Conservation (phyloP, 1,140 invertebrate genomes). For the Heliconius nattereri region DNA sequence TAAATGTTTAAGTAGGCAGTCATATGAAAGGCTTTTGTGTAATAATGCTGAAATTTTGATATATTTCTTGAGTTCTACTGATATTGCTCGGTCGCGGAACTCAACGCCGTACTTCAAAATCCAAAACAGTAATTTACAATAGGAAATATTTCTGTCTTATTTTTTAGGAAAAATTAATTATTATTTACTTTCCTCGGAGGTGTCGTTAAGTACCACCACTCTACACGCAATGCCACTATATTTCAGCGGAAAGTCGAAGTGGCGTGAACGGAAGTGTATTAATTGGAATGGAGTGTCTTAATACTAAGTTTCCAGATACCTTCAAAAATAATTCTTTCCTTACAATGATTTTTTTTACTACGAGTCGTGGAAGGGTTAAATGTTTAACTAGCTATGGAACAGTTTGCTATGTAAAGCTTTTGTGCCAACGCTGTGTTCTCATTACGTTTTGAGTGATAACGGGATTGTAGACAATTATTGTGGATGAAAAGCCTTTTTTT, state of each 20-base stretch:
- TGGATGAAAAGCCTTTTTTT: not conserved
- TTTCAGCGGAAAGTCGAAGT: too few relatives aligned
- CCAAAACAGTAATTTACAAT: too few relatives aligned
- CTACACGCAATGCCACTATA: too few relatives aligned
- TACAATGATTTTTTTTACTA: not conserved
- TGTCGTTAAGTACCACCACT: too few relatives aligned
- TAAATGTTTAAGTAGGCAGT: not conserved
- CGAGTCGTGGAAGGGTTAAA: conserved; percentile 13
- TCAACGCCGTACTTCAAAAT: too few relatives aligned
- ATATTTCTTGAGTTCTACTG: not conserved
- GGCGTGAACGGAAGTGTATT: too few relatives aligned
- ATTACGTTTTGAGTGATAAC: conserved; percentile 21
- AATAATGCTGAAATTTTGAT: not conserved
- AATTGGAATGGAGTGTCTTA: too few relatives aligned
- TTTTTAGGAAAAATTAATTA: too few relatives aligned
- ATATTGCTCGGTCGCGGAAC: too few relatives aligned
- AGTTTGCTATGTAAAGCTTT: conserved; percentile 14
- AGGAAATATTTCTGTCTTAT: too few relatives aligned
- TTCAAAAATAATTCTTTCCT: not conserved
- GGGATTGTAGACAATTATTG: not conserved
- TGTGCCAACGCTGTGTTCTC: conserved; percentile 19
- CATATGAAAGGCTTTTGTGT: conserved; percentile 2
- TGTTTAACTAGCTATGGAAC: conserved; percentile 25
- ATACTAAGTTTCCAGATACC: too few relatives aligned
- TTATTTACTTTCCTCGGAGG: too few relatives aligned